Conservation (phyloP, 2,888 invertebrate genomes). For the Hirtodrosophila cameraria region DNA sequence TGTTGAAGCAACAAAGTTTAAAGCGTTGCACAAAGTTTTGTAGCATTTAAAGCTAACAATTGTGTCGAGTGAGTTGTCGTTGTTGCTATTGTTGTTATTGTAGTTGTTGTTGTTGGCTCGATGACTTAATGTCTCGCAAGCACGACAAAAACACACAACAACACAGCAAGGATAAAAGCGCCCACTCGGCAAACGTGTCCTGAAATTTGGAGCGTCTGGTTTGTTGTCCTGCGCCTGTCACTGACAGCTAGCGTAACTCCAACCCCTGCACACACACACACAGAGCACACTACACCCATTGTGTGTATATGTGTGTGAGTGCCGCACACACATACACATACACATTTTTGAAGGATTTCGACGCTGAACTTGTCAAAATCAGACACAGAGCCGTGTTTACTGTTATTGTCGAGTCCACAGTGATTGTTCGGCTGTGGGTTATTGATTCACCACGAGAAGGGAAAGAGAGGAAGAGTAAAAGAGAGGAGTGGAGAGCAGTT, state of each 20-base stretch:
- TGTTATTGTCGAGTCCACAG: constrained; percentile 32
- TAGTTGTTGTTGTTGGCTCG: constrained; percentile 26
- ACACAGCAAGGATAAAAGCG: constrained; percentile 42
- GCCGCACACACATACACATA: constrained; percentile 59
- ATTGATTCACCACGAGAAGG: constrained; percentile 61
- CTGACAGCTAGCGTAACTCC: constrained; percentile 54
- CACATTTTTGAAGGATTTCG: constrained; percentile 82
- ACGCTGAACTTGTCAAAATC: constrained; percentile 84
- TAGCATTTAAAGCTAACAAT: constrained; percentile 64
- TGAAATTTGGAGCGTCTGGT: constrained; percentile 16
- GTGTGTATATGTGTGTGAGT: constrained; percentile 25
- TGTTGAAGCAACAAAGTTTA: constrained; percentile 33
- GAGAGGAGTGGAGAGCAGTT: constrained; percentile 5
- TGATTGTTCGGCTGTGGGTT: constrained; percentile 43
- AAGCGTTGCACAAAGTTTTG: constrained; percentile 49
- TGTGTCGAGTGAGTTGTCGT: constrained; percentile 38
- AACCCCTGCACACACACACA: not conserved
- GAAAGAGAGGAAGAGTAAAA: not conserved
- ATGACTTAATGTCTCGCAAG: constrained; percentile 77
- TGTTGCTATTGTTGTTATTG: constrained; percentile 13
- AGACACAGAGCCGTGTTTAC: constrained; percentile 59
- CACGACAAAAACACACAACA: constrained; percentile 62
- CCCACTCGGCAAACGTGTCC: constrained; percentile 27
- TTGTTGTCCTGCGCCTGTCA: constrained; percentile 63
- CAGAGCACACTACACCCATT: not conserved